phyloP scores from a whole-genome alignment of 2,797 vertebrate genomes.

The Anguilla megastoma region DNA sequence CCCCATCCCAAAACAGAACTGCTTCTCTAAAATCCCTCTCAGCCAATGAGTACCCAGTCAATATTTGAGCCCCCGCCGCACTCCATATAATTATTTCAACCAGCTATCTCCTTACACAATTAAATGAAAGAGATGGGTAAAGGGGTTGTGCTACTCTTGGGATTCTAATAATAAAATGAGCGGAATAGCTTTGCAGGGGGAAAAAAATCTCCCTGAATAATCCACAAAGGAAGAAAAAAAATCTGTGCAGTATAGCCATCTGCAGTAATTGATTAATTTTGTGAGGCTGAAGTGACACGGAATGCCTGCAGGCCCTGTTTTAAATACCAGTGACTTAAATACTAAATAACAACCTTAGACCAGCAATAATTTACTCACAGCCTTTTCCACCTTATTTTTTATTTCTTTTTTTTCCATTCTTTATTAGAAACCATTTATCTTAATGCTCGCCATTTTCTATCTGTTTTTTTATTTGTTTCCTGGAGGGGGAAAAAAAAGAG shows the following conservation, averaged over 20 bases:
- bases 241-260: conserved; percentile 20
- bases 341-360: conserved; percentile 34
- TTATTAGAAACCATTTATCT: conserved; percentile 60
- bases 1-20: not conserved
- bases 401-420: conserved; percentile 46
- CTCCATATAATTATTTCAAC: conserved; percentile 1
- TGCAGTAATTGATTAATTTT: conserved; percentile 29
- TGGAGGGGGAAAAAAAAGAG: conserved; percentile 36
- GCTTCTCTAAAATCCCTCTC: conserved; percentile 3
- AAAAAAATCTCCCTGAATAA: conserved; percentile 14
- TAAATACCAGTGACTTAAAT: conserved; percentile 38
- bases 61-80: conserved; percentile 23
- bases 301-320: conserved; percentile 28
- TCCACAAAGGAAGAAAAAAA: conserved; percentile 28
- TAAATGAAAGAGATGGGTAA: conserved; percentile 20
- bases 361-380: conserved; percentile 25
- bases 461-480: conserved; percentile 46
- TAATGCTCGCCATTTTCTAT: conserved; percentile 44
- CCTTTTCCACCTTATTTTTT: conserved; percentile 39
- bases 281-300: conserved; percentile 21
- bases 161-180: conserved; percentile 29
- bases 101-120: conserved; percentile 6
- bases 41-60: conserved; percentile 26
- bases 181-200: not conserved
- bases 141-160: conserved; percentile 24